phyloP scores from a whole-genome alignment of 1,140 invertebrate genomes.

The Leptopilina boulardi region DNA sequence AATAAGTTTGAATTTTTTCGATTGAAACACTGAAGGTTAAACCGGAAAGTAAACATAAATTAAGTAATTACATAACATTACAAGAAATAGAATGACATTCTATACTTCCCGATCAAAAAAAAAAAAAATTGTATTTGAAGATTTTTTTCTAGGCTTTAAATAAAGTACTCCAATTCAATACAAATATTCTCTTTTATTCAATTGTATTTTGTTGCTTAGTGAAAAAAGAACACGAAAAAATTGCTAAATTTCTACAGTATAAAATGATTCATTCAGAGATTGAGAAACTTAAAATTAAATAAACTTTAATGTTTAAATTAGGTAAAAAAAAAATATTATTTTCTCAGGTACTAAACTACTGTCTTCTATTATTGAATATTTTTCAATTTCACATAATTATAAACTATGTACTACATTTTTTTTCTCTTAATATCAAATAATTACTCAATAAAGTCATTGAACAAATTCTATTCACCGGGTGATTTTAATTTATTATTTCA shows the following conservation, averaged over 20 bases:
- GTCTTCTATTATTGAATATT: neutral
- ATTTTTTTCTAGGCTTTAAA: neutral
- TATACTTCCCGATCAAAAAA: neutral
- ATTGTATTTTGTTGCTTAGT: neutral
- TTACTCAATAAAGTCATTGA: neutral
- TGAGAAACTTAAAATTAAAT: constrained; percentile 25
- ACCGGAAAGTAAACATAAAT: neutral
- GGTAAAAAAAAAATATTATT: constrained; percentile 11
- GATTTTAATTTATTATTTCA: neutral
- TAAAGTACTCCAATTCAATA: neutral
- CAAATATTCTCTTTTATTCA: neutral
- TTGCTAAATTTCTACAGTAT: neutral
- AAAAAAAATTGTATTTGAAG: neutral
- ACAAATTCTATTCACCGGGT: constrained; percentile 18
- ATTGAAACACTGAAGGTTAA: constrained; percentile 4
- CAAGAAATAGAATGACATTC: neutral
- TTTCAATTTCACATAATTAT: neutral
- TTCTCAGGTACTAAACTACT: constrained; percentile 47
- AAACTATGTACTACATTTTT: constrained; percentile 32
- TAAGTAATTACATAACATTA: neutral
- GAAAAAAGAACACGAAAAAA: constrained; percentile 2
- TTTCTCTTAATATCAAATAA: neutral
- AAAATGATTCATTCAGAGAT: neutral
- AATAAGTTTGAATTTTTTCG: neutral
- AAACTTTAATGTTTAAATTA: no score